Base-by-base conservation (phyloP, 2,113 vertebrate genomes). In the Cathartes aura region DNA sequence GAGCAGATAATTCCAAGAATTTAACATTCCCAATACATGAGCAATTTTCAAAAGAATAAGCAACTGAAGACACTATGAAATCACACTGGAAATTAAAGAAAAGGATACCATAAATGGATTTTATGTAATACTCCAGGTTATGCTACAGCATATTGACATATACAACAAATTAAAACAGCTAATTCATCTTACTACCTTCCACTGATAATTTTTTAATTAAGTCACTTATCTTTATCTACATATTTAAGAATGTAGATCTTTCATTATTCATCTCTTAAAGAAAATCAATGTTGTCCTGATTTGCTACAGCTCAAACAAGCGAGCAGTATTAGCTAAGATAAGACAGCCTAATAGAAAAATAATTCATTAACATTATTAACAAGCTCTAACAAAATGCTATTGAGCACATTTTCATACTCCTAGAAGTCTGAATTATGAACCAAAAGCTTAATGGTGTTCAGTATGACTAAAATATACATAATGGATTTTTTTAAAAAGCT, bases 181-280 rank as follows among this genome's bases (percentile, higher is more conserved):
- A 96, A 92, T 92, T 94, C 72, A 71, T 95, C 96, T 94, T 88
- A 62, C 78, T 91, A 80, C 45, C 53, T 91, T 93, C 87, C 79
- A 92, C 91, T 96, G 96, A 97, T 97, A 96, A 93, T 96, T 95
- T 96, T 97, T 96, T 96, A 97, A 95, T 91, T 85, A 95, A 96
- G 93, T 95, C 75, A 94, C 95, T 96, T 94, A 89, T 96, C 97
- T 97, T 97, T 96, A 96, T 95, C 96, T 96, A 96, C 91, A 96
- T 95, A 97, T 93, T 95, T 96, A 95, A 92, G 93, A 93, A 96
- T 80, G 86, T 83, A 91, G 90, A 95, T 93, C 79, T 93, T 96
- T 88, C 94, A 96, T 96, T 97, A 97, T 95, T 97, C 90, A 95
- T 96, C 94, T 97, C 95, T 86, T 95, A 96, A 97, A 94, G 90